Evolutionary conservation across 2,888 invertebrate species (phyloP), one percentile per base, ranked within the genome.

Genomic region (Quadroppia sp.): DNA sequence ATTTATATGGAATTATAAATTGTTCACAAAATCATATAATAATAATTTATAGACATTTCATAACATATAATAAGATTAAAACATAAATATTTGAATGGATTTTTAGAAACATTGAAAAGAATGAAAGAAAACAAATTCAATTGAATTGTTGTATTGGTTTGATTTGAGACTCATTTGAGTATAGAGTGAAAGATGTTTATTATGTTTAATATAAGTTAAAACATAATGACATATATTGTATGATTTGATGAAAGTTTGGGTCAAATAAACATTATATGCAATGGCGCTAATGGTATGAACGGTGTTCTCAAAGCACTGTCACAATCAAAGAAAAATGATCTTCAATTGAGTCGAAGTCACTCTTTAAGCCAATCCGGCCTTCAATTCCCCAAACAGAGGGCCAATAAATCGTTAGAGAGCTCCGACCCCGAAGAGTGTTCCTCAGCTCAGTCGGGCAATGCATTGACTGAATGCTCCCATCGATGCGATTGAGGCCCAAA

Each of bases 341-440:
- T 50, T 20, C 50, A 17, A 50, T n/a, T 50, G 20, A 50, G n/a
- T 50, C 2, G 50, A 50, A n/a, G 50, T 20, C 50, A 20, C 20
- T 50, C 50, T 20, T n/a, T 20, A 13, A 45, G 13, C 45, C 15
- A 45, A 50, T n/a, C 4, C 36, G 36, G 1, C 20, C 50, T 20
- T 20, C 50, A 50, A 50, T 50, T 50, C 50, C 50, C 50, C 20
- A 20, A 50, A 50, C 50, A 50, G 50, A 50, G 50, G 20, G 20
- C 20, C 20, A 50, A 20, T 50, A 50, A 20, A 50, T 50, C 50
- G 20, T 50, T 50, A 50, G 50, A 6, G 45, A 45, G 15, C 1
- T n/a, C 17, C n/a, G 20, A 50, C 20, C 20, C n/a, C n/a, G 50
- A 50, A 50, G 50, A 4, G 50, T 17, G 17, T 20, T 20, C 40